Percentiles rank a stretch among this genome's conserved stretches.
Evolutionary conservation across 2,797 vertebrate species (phyloP).

Genomic region (Tamandua tetradactyla): DNA sequence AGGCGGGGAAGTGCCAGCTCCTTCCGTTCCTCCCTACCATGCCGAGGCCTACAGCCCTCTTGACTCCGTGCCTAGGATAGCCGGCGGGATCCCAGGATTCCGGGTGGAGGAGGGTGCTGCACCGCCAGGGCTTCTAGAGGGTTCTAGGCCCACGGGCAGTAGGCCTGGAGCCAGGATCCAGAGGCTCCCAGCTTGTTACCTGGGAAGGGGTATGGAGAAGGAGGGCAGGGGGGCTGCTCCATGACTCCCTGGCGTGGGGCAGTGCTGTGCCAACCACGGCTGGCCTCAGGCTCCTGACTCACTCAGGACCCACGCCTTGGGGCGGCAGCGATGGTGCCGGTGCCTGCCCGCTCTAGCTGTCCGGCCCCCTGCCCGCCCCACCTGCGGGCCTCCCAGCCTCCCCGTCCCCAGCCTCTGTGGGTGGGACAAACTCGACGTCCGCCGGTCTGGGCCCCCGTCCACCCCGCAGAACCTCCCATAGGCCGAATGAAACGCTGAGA

Average conservation of each 20-base stretch:
- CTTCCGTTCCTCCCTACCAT: too few species aligned
- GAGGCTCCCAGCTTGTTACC: background rate
- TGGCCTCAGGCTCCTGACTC: background rate
- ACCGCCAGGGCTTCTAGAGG: background rate
- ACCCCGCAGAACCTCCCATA: too few species aligned
- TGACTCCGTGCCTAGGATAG: background rate
- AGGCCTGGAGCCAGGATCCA: background rate
- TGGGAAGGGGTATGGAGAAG: background rate
- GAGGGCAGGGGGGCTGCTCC: too few species aligned
- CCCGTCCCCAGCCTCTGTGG: background rate
- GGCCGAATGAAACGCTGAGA: too few species aligned
- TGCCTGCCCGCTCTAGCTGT: accelerated
- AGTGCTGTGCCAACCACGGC: background rate
- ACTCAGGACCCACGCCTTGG: accelerated
- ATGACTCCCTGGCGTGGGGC: too few species aligned
- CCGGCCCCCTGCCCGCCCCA: background rate
- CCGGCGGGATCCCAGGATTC: background rate
- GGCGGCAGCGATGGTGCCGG: background rate
- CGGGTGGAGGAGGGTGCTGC: too few species aligned
- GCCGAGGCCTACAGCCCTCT: background rate
- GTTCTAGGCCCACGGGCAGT: background rate
- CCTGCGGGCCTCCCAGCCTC: background rate
- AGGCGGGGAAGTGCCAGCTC: too few species aligned
- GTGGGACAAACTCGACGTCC: too few species aligned
- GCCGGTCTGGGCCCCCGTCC: too few species aligned